phyloP scores from a whole-genome alignment of 2,888 invertebrate species.

The Papilio protenor region DNA sequence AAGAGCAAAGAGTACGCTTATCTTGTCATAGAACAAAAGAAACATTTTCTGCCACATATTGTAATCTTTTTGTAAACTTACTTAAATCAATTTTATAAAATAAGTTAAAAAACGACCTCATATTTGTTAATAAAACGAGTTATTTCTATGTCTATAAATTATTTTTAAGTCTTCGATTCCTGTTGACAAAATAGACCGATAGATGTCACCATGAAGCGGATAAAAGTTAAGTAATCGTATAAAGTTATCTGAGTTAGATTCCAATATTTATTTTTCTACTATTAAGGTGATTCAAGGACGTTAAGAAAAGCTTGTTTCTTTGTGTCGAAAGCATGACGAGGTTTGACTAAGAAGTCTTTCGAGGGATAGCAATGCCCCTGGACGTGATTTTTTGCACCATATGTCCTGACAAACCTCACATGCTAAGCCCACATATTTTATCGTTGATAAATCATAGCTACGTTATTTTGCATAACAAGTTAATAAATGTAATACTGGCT shows the following conservation, averaged over 20 bases:
- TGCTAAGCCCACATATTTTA: background rate
- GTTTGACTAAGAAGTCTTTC: background rate
- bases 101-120: background rate
- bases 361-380: background rate
- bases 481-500: background rate
- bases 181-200: background rate
- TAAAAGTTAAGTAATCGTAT: background rate
- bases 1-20: background rate
- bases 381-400: background rate
- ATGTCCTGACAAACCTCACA: background rate
- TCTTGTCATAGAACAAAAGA: background rate
- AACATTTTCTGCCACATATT: background rate
- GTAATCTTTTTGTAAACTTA: background rate
- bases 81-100: background rate
- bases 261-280: background rate
- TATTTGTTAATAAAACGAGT: background rate
- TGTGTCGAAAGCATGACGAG: background rate
- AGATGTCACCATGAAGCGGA: slow-evolving; percentile 1
- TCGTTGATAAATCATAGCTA: background rate
- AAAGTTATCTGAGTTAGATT: too few species aligned
- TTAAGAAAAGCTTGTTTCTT: background rate
- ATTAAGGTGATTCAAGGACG: background rate
- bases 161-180: background rate
- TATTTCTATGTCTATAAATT: background rate
- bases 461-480: background rate